Conservation (phyloP, 1,140 invertebrate genomes). For the Proctacanthus coquilletti region DNA sequence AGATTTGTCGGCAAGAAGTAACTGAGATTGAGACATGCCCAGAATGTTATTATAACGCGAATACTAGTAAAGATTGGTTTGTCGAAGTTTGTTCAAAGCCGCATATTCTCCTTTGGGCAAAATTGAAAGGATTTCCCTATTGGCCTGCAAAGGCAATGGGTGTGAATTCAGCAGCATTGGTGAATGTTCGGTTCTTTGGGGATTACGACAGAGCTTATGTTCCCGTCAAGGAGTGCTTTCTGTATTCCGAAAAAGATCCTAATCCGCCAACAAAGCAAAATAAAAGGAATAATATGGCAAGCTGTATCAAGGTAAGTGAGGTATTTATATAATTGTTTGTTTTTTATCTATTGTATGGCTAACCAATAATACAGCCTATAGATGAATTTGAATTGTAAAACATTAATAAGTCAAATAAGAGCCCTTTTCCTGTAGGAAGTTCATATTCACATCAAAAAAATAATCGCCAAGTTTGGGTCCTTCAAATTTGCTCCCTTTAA, state of each 20-base stretch:
- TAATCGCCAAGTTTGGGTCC: constrained; percentile 54
- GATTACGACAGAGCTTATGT: constrained; percentile 88
- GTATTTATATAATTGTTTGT: no score
- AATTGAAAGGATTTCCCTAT: constrained; percentile 85
- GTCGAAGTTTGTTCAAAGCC: constrained; percentile 76
- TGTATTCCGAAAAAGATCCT: constrained; percentile 58
- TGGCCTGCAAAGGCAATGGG: constrained; percentile 89
- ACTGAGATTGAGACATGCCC: constrained; percentile 87
- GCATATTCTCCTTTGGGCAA: constrained; percentile 81
- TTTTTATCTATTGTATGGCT: no score
- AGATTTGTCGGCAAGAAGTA: constrained; percentile 72
- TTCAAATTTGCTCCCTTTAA: constrained; percentile 64
- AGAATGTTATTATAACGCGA: constrained; percentile 77
- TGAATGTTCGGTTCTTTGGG: constrained; percentile 88
- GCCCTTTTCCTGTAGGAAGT: constrained; percentile 43
- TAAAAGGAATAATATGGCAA: constrained; percentile 44
- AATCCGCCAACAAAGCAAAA: constrained; percentile 36
- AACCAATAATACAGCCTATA: no score
- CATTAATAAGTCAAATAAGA: no score
- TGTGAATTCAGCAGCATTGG: constrained; percentile 47
- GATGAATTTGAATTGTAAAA: no score
- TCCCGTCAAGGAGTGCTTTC: constrained; percentile 62
- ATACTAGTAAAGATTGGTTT: constrained; percentile 75
- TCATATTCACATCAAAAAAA: constrained; percentile 53
- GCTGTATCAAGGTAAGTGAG: constrained; percentile 36